Base-by-base conservation (phyloP, 2,797 vertebrate genomes). In the Gila robusta region DNA sequence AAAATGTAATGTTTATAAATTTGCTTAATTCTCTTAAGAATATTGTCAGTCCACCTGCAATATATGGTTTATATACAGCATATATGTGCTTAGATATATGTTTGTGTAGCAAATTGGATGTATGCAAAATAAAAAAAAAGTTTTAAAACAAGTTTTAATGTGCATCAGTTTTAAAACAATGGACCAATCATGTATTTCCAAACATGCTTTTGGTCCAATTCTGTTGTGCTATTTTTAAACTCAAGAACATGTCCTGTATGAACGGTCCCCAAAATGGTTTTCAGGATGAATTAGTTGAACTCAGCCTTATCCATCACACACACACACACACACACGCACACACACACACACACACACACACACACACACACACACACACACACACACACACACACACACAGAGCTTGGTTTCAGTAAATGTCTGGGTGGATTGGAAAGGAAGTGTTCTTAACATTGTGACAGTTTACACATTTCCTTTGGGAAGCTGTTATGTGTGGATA, bases 161-260 rank as follows among this genome's bases (percentile, higher is more conserved):
- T n/a, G 56, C 23, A n/a, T 1, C 23, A 59, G 23, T n/a, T n/a
- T 28, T 28, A 28, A 73, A 73, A 28, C 59, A 73, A 73, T 74
- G 44, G 44, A 74, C 16, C 26, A 11, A 19, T 10, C 16, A 1
- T 21, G 28, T 28, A 6, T 32, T 9, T 49, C 44, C 16, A 49
- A 49, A 49, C 44, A 74, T 52, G 17, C 17, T 32, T 70, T 74
- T 17, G 10, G 9, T 74, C 32, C 37, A 64, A 9, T 44, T 12
- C 11, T n/a, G 7, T 83, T 41, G 16, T 47, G 71, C 81, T 83
- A 44, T 76, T 71, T 69, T 62, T 93, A 95, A 88, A 59, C 11
- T 5, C 26, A 62, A 47, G 17, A 32, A 23, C 11, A 16, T n/a
- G n/a, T n/a, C n/a, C n/a, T 37, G 47, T 10, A 47, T 72, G 16